A percentile compares a stretch with the other conserved stretches of the same genome.
Evolutionary conservation across 2,888 invertebrate species (phyloP).

Genomic region (Ornithoptera priamus): DNA sequence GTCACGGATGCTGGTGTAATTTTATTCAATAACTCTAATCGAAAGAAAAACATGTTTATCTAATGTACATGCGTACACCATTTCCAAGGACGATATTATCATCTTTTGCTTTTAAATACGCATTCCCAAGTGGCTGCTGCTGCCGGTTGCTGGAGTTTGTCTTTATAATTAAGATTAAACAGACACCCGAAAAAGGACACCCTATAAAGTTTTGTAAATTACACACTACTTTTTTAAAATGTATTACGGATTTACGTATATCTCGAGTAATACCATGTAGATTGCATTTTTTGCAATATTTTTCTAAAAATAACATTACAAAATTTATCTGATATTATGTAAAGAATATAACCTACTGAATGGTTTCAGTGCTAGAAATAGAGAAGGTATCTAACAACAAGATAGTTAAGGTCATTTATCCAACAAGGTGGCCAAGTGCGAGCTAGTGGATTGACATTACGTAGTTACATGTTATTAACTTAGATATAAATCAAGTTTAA

Average conservation of each 20-base stretch:
- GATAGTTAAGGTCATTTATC: no score
- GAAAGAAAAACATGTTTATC: neutral
- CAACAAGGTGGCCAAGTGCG: no score
- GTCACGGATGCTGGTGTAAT: neutral
- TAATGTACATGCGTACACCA: neutral
- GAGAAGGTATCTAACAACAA: no score
- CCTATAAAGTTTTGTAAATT: neutral
- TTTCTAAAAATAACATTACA: neutral
- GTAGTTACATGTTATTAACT: neutral
- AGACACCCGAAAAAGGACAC: constrained; percentile 3
- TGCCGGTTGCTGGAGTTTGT: constrained; percentile 11
- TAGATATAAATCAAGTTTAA: neutral
- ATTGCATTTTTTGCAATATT: no score
- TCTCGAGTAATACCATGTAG: neutral
- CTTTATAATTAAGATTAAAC: constrained; percentile 16
- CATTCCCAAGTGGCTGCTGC: constrained; percentile 10
- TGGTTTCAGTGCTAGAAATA: no score
- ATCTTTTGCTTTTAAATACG: constrained; percentile 11
- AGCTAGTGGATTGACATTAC: neutral
- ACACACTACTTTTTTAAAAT: neutral
- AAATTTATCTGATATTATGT: neutral
- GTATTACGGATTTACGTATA: neutral
- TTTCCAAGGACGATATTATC: neutral
- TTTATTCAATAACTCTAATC: constrained; percentile 14
- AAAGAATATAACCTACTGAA: no score